Evolutionary conservation across 1,140 invertebrate species (phyloP).

Genomic region (Drosophila pruinosa): DNA sequence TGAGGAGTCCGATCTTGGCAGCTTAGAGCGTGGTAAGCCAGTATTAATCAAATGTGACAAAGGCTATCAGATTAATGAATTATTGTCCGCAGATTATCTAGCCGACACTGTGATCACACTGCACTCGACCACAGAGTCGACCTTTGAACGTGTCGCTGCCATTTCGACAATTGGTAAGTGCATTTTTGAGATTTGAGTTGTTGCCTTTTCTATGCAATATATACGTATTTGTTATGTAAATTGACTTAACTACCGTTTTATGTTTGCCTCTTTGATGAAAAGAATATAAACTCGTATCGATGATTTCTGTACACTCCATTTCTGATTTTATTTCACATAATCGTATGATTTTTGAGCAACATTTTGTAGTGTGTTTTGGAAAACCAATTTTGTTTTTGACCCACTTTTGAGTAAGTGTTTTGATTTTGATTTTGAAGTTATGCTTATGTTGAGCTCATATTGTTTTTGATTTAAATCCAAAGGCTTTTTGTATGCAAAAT

Average conservation of each 20-base stretch:
- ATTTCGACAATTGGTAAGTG: conserved; percentile 81
- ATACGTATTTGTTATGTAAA: conserved; percentile 71
- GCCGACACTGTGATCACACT: conserved; percentile 71
- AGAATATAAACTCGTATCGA: conserved; percentile 41
- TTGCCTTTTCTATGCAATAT: conserved; percentile 63
- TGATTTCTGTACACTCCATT: conserved; percentile 61
- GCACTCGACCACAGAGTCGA: conserved; percentile 77
- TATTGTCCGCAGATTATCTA: conserved; percentile 53
- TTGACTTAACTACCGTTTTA: conserved; percentile 59
- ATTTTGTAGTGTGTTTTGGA: conserved; percentile 51
- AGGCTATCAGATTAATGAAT: neutral
- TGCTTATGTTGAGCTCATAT: conserved; percentile 44
- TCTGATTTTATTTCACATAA: conserved; percentile 25
- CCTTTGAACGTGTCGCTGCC: conserved; percentile 75
- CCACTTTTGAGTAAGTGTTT: conserved; percentile 30
- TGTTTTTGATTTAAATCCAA: conserved; percentile 61
- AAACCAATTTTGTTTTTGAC: conserved; percentile 27
- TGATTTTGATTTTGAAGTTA: conserved; percentile 17
- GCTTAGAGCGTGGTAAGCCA: conserved; percentile 54
- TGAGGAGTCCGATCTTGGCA: conserved; percentile 42
- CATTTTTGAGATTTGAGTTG: conserved; percentile 40
- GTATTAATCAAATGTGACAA: neutral
- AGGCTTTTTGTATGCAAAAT: conserved; percentile 82
- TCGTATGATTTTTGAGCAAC: conserved; percentile 48
- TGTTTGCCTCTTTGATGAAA: conserved; percentile 69